Conservation (phyloP, 2,113 vertebrate genomes). For the Castor canadensis region DNA sequence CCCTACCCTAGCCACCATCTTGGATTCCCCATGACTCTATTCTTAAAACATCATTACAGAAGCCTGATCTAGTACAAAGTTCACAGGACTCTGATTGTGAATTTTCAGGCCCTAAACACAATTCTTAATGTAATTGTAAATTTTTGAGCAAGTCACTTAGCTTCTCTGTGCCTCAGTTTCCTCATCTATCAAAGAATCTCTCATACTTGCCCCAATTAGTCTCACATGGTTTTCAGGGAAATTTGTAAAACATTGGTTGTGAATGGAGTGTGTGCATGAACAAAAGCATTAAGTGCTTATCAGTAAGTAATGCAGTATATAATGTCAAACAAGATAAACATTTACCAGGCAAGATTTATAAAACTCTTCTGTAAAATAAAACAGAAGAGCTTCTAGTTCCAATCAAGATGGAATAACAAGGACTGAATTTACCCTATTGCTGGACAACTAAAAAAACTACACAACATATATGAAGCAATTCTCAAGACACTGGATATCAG, state of each 20-base stretch:
- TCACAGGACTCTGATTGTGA: background rate
- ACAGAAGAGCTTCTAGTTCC: background rate
- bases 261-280: background rate
- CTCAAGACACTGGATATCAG: background rate
- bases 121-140: background rate
- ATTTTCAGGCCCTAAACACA: background rate
- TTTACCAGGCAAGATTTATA: background rate
- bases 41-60: background rate
- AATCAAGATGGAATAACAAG: background rate
- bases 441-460: background rate
- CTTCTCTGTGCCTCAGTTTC: background rate
- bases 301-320: background rate
- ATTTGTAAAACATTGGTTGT: background rate
- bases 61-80: background rate
- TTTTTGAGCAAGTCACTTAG: background rate
- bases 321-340: background rate
- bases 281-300: background rate
- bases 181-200: background rate
- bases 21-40: too few relatives aligned
- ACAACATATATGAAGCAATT: background rate
- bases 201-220: background rate
- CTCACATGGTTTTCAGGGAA: background rate
- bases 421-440: background rate
- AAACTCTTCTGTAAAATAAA: background rate
- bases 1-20: too few relatives aligned